phyloP scores from a whole-genome alignment of 2,113 vertebrate species.

The Platycercus adscitus region DNA sequence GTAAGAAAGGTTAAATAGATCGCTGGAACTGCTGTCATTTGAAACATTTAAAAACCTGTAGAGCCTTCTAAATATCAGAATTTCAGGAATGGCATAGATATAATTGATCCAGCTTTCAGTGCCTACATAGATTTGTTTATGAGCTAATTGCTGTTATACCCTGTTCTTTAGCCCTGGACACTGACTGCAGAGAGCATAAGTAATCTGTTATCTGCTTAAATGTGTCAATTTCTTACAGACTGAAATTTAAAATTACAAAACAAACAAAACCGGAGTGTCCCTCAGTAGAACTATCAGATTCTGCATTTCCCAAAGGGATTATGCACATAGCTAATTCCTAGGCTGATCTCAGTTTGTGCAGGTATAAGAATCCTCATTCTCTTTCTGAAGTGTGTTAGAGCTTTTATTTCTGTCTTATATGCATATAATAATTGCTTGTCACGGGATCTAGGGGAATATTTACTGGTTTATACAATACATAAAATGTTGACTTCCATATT shows the following conservation, averaged over 20 bases:
- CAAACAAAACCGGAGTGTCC: rapidly evolving
- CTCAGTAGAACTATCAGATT: not conserved
- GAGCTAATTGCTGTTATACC: not conserved
- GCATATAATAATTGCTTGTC: not conserved
- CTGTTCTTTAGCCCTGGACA: not conserved
- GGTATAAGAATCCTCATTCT: not conserved
- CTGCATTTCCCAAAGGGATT: not conserved
- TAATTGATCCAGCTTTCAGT: not conserved
- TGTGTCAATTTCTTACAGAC: not conserved
- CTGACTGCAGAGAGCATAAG: not conserved
- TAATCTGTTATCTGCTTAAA: not conserved
- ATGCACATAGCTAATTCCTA: not conserved
- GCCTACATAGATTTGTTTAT: not conserved
- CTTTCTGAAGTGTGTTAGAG: not conserved
- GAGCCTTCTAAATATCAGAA: not conserved
- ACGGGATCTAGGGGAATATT: not conserved
- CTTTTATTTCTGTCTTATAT: not conserved
- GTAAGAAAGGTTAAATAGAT: not conserved
- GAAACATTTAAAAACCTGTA: not conserved
- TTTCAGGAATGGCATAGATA: not conserved
- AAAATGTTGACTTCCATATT: not conserved
- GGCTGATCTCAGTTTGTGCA: not conserved
- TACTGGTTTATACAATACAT: not conserved
- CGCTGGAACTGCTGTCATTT: not conserved
- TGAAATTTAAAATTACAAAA: not conserved